Evolutionary conservation across 2,797 vertebrate species (phyloP).

Genomic region (Loriculus beryllinus): DNA sequence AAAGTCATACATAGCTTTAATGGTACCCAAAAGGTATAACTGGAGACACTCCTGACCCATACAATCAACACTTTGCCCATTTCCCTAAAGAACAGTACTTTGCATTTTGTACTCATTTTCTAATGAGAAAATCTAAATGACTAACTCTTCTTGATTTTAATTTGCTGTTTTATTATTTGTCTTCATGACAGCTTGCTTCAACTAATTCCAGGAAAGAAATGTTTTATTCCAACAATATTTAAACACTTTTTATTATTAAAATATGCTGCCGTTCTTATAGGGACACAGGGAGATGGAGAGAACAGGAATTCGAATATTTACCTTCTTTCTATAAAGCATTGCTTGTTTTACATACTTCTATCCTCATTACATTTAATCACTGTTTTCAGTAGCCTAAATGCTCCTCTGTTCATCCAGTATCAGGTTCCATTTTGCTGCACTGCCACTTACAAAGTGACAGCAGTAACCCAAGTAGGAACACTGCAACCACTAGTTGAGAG

Average conservation of each 20-base stretch:
- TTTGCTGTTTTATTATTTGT: neutral
- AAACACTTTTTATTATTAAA: neutral
- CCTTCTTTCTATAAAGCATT: neutral
- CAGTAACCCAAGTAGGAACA: neutral
- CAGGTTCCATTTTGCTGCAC: neutral
- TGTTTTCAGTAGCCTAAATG: neutral
- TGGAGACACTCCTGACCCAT: neutral
- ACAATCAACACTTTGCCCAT: neutral
- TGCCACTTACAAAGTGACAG: neutral
- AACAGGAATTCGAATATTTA: neutral
- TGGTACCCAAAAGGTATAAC: neutral
- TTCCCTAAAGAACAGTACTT: neutral
- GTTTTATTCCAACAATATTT: neutral
- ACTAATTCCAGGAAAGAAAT: neutral
- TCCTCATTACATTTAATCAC: neutral
- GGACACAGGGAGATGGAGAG: accelerated
- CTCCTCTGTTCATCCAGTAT: neutral
- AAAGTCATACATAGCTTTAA: neutral
- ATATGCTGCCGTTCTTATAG: neutral
- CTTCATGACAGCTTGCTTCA: neutral
- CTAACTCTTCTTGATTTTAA: neutral
- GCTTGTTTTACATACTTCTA: neutral
- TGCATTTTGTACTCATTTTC: neutral
- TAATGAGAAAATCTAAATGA: neutral
- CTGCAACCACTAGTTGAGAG: neutral